Base-by-base conservation (phyloP, 2,113 vertebrate genomes). In the Paralichthys olivaceus region DNA sequence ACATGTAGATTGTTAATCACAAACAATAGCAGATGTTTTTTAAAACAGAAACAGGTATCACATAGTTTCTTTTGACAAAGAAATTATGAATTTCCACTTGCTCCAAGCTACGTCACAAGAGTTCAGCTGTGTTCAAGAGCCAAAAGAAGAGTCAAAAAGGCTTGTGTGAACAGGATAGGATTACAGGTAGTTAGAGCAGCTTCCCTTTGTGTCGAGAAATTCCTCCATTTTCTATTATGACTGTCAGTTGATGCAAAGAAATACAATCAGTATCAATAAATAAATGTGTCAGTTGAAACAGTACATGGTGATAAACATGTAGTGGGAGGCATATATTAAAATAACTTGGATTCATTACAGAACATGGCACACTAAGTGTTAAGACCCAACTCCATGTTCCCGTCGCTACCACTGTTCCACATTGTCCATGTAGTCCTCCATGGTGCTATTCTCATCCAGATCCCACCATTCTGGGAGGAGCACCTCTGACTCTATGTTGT, bases 381-480 rank as follows among this genome's bases (percentile, higher is more conserved):
- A 75, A 77, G 64, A 80, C 51, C 58, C n/a, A 20, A 11, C 4
- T 74, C 23, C 53, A 63, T 9, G 5, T 45, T 29, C 20, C 66
- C 6, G 6, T 77, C 29, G 45, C 69, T 85, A 94, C 98, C 98
- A 99, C 80, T 94, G 95, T 85, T 98, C 98, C 70, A 99, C 96
- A 4, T 97, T 98, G 86, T 94, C 96, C 19, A 94, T 80, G 87
- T 99, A 99, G 92, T 99, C 97, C 84, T 91, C 90, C 45, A 87
- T 77, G 26, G 90, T 91, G 47, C 81, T 64, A 19, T 89, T 94
- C 29, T 94, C 92, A 69, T 94, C 93, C 59, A 87, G 57, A 55
- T 92, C 94, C 93, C 93, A 93, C 94, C 93, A 94, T 20, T 81
- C 80, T 51, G 90, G 84, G n/a, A 91, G 81, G 0, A 81, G 79